Conservation (phyloP, 2,797 vertebrate genomes). For the Spinibarbus caldwelli region DNA sequence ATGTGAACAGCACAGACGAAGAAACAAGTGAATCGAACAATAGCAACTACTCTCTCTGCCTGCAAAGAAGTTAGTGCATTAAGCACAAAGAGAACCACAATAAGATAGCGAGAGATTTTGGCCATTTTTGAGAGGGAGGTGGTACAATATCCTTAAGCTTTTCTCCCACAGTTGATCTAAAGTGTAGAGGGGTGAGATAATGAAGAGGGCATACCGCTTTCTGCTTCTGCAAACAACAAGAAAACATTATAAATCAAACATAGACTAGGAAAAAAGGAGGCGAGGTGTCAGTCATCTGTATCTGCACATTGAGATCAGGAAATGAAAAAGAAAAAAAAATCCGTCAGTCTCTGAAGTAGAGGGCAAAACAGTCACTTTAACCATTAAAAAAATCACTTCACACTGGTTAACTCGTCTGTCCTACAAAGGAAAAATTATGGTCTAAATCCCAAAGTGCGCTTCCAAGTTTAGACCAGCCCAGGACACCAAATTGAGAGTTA, state of each 20-base stretch:
- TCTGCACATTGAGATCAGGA: constrained; percentile 36
- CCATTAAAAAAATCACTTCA: not conserved
- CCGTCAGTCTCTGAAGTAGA: too few relatives aligned
- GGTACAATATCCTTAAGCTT: constrained; percentile 76
- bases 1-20: constrained; percentile 78
- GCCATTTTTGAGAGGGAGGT: constrained; percentile 74
- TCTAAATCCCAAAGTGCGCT: constrained; percentile 7
- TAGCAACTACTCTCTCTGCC: constrained; percentile 83
- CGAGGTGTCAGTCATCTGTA: constrained; percentile 58
- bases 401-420: not conserved
- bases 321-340: not conserved
- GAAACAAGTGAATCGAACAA: constrained; percentile 77
- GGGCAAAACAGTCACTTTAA: constrained; percentile 47
- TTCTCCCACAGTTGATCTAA: constrained; percentile 81
- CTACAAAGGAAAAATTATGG: not conserved
- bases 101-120: constrained; percentile 71
- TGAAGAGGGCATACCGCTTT: constrained; percentile 99
- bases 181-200: constrained; percentile 95
- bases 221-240: constrained; percentile 99
- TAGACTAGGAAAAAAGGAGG: constrained; percentile 70
- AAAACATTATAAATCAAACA: constrained; percentile 99
- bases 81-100: constrained; percentile 83
- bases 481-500: constrained; percentile 32
- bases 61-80: constrained; percentile 99
- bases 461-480: constrained; percentile 18